phyloP scores from a whole-genome alignment of 2,113 vertebrate species.

The Bubo bubo region DNA sequence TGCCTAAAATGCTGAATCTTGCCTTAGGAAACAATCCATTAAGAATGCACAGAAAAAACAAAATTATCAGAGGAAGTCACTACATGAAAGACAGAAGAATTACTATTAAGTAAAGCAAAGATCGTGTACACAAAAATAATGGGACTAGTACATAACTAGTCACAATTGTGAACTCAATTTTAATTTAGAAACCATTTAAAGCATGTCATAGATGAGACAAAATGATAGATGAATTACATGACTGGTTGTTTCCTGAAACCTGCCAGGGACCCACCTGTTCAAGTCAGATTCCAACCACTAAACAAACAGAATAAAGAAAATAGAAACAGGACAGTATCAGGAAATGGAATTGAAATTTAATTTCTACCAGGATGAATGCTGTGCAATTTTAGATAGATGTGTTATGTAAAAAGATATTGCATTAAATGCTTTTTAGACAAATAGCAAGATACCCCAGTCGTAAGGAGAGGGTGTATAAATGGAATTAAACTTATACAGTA shows the following conservation, averaged over 20 bases:
- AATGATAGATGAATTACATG: not conserved
- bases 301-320: constrained; percentile 1
- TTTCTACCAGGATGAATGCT: not conserved
- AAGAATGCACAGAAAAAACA: not conserved
- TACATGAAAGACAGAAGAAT: not conserved
- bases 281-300: not conserved
- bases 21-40: not conserved
- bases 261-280: constrained; percentile 15
- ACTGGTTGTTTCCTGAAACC: constrained; percentile 16
- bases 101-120: not conserved
- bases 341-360: not conserved
- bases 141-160: not conserved
- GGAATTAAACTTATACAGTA: not conserved
- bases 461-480: not conserved
- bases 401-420: not conserved
- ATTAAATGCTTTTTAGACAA: constrained; percentile 5
- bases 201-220: not conserved
- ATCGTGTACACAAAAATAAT: not conserved
- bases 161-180: not conserved
- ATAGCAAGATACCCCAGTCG: not conserved
- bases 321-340: not conserved
- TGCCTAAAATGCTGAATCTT: not conserved
- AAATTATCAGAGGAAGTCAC: not conserved
- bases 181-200: not conserved
- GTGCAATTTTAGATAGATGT: not conserved